A percentile compares a stretch with the other conserved stretches of the same genome.
Evolutionary conservation across 2,797 vertebrate species (phyloP).

Genomic region (Margarornis squamiger): DNA sequence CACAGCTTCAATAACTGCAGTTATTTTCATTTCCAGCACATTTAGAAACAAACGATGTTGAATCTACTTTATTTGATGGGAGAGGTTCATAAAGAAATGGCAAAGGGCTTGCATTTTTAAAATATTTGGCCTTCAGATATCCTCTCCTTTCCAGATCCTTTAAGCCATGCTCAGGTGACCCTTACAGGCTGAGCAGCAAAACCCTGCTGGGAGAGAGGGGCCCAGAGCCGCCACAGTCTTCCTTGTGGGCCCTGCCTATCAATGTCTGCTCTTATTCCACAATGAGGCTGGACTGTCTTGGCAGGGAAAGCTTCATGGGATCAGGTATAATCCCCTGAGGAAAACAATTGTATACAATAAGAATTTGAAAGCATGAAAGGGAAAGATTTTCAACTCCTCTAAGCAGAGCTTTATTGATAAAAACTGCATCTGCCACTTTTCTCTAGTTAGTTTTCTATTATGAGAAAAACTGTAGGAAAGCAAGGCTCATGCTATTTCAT

Average conservation of each 20-base stretch:
- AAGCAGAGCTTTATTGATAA: slow-evolving; percentile 12
- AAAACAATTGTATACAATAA: slow-evolving; percentile 40
- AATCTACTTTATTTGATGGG: slow-evolving; percentile 50
- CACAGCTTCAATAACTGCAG: slow-evolving; percentile 1
- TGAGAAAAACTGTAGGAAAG: slow-evolving; percentile 12
- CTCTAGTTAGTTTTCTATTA: slow-evolving; percentile 28
- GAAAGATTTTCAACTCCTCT: slow-evolving; percentile 45
- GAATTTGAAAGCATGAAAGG: slow-evolving; percentile 49
- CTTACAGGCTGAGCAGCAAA: slow-evolving; percentile 31
- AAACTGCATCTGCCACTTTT: slow-evolving; percentile 27
- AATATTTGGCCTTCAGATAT: slow-evolving; percentile 37
- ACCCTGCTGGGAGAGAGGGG: slow-evolving; percentile 6
- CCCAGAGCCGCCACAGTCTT: not conserved
- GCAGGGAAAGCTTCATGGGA: slow-evolving; percentile 46
- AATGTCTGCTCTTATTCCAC: slow-evolving; percentile 20
- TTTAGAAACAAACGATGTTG: slow-evolving; percentile 60
- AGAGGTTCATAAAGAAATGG: slow-evolving; percentile 53
- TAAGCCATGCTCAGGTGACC: slow-evolving; percentile 28
- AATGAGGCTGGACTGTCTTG: not conserved
- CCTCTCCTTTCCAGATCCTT: slow-evolving; percentile 8
- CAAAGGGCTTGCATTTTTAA: slow-evolving; percentile 48
- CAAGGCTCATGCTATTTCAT: not conserved
- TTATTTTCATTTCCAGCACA: slow-evolving; percentile 43
- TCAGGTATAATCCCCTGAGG: slow-evolving; percentile 40
- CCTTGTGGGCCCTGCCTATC: slow-evolving; percentile 16